phyloP scores from a whole-genome alignment of 2,888 invertebrate species.

The Papilio gigon region DNA sequence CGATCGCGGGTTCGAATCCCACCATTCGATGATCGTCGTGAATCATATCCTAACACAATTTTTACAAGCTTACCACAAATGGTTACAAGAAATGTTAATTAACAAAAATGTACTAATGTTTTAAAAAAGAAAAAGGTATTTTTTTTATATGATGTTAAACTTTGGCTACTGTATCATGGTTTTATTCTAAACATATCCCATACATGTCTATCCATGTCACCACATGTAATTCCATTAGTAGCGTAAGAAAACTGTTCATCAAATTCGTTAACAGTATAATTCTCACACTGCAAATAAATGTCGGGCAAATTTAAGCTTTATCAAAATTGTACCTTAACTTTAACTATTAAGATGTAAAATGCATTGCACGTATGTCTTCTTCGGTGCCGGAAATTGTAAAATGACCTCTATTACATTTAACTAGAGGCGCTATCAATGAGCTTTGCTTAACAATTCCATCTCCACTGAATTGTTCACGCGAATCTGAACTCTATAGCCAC shows the following conservation, averaged over 20 bases:
- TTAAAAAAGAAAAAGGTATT: too few species aligned
- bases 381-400: slow-evolving; percentile 40
- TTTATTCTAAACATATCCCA: slow-evolving; percentile 13
- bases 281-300: slow-evolving; percentile 39
- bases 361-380: slow-evolving; percentile 3
- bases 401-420: slow-evolving; percentile 40
- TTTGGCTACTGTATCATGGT: background rate
- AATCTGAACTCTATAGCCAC: background rate
- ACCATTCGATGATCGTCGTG: too few species aligned
- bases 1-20: too few species aligned
- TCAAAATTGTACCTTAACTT: slow-evolving; percentile 22
- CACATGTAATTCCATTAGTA: slow-evolving; percentile 14
- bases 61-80: too few species aligned
- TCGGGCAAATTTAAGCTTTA: background rate
- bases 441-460: slow-evolving; percentile 28
- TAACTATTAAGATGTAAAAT: background rate
- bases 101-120: too few species aligned
- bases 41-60: too few species aligned
- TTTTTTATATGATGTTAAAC: too few species aligned
- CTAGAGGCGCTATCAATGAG: slow-evolving; percentile 33
- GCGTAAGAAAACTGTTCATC: slow-evolving; percentile 34
- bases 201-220: background rate
- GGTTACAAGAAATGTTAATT: too few species aligned
- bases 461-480: background rate
- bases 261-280: slow-evolving; percentile 42